Base-by-base conservation (phyloP, 2,888 invertebrate species). In the Megastigmus dorsalis region DNA sequence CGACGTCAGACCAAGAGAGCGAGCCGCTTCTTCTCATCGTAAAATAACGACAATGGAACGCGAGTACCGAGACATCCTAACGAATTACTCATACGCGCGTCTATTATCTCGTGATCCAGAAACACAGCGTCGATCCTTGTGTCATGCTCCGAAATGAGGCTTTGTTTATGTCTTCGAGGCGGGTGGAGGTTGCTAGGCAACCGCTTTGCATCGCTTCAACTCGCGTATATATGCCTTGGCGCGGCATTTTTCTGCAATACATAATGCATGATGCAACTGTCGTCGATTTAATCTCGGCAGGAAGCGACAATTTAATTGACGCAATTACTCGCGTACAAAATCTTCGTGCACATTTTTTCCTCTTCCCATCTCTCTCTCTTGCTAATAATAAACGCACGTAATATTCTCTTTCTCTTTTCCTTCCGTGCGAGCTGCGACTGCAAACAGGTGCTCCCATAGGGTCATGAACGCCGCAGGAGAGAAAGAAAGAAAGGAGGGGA, bases 121-220 rank as follows among this genome's bases (percentile, higher is more conserved):
- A 10, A 10, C 30, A 6, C n/a, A 9, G 18, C 18, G n/a, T n/a
- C n/a, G n/a, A n/a, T n/a, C n/a, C n/a, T n/a, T n/a, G 23, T 36
- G 33, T 36, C 33, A 1, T 23, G 23, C 60, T 3, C 5, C 26
- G 26, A 28, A 38, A 57, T 23, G 41, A 41, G 28, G 52, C 38
- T 54, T 66, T 66, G 66, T 54, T 66, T 54, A 66, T 33, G 41
- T 7, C 1, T 33, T 9, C 15, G 1, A 10, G 28, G 41, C 59
- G 52, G 30, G 10, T 9, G 41, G 13, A 43, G 30, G 71, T 72
- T 50, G 71, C 71, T 10, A 15, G 50, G 71, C 50, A 65, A 57
- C 71, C 15, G 30, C 65, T 7, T n/a, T n/a, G 20, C 23, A 2
- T 38, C 5, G 13, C 2, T 38, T 38, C 13, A 2, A 38, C 38